Conservation (phyloP, 2,888 invertebrate species). For the Tribolium freemani region DNA sequence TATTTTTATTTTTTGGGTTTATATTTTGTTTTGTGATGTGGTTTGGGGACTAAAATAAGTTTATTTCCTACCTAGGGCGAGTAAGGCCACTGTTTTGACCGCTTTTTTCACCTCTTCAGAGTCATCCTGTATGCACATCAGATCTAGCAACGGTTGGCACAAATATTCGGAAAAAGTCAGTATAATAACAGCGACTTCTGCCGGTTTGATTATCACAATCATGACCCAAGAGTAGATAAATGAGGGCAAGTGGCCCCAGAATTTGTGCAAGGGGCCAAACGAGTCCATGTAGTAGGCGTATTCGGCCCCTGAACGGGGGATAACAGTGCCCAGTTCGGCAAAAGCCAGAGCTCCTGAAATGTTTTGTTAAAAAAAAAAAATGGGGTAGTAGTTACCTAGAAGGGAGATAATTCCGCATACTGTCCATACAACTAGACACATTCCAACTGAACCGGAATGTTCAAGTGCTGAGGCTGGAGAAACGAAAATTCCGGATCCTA, state of each 20-base stretch:
- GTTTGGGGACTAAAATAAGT: neutral
- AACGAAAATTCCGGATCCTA: constrained; percentile 91
- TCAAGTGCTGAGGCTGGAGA: constrained; percentile 84
- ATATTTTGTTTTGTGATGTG: too few species aligned
- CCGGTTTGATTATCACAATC: constrained; percentile 81
- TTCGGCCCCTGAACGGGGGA: constrained; percentile 85
- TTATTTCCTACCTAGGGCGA: constrained; percentile 75
- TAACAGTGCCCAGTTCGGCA: constrained; percentile 84
- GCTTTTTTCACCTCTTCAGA: constrained; percentile 68
- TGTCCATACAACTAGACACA: constrained; percentile 84
- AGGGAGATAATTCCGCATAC: constrained; percentile 84
- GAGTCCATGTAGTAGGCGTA: constrained; percentile 85
- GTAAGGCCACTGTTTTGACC: constrained; percentile 75
- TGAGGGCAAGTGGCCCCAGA: constrained; percentile 81
- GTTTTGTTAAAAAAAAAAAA: neutral
- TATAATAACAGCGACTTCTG: constrained; percentile 83
- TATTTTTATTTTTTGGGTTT: too few species aligned
- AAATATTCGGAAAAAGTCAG: constrained; percentile 84
- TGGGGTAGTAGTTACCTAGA: too few species aligned
- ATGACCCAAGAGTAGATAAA: constrained; percentile 85
- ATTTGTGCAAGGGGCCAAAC: constrained; percentile 77
- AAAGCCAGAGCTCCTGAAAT: constrained; percentile 82
- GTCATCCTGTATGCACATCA: constrained; percentile 60
- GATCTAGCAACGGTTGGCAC: constrained; percentile 76
- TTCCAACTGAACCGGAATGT: constrained; percentile 84